Conservation (phyloP, 2,888 invertebrate species). For the Drosophila melanosoma region DNA sequence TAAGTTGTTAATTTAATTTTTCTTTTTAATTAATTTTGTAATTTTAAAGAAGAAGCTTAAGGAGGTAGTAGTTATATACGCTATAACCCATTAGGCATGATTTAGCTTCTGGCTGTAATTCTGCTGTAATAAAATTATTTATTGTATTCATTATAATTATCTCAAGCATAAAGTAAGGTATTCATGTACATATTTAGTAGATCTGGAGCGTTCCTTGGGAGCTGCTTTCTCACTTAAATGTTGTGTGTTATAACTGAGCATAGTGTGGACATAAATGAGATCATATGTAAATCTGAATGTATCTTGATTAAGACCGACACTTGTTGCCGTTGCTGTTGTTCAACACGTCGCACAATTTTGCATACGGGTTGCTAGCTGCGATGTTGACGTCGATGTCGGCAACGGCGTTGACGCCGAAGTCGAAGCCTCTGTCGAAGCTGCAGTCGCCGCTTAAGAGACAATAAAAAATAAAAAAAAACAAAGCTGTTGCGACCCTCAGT, state of each 20-base stretch:
- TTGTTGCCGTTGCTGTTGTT: conserved; percentile 45
- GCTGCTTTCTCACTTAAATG: background rate
- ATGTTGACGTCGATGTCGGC: conserved; percentile 8
- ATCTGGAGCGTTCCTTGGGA: background rate
- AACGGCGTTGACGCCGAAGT: conserved; percentile 2
- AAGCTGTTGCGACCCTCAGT: conserved; percentile 57
- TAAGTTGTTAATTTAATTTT: background rate
- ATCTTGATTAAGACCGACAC: conserved; percentile 79
- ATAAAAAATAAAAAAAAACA: conserved; percentile 1
- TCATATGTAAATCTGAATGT: conserved; percentile 35
- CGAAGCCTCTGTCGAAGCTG: conserved; percentile 8
- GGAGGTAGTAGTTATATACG: background rate
- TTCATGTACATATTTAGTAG: background rate
- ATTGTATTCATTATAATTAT: background rate
- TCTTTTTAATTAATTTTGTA: background rate
- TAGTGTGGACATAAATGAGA: conserved; percentile 2
- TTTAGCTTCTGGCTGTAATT: background rate
- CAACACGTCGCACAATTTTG: conserved; percentile 54
- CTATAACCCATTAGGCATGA: background rate
- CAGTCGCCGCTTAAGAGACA: conserved; percentile 12
- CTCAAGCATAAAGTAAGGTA: background rate
- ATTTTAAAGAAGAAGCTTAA: background rate
- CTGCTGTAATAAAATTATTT: too few relatives aligned
- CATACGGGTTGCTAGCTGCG: conserved; percentile 52
- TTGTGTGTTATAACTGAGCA: conserved; percentile 6